Base-by-base conservation (phyloP, 1,140 invertebrate species). In the Drosophila lacertosa region DNA sequence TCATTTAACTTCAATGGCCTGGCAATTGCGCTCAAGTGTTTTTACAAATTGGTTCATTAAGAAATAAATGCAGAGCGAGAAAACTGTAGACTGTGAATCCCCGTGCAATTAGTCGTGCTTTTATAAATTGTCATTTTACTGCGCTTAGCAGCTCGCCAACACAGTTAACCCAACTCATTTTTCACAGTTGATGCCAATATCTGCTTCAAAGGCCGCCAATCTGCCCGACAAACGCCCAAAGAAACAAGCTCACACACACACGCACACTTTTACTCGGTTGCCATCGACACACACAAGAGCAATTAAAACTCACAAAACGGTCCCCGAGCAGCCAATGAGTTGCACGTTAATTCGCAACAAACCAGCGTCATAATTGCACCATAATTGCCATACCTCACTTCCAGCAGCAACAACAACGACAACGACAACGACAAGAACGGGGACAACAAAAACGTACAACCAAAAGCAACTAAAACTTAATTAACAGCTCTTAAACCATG, bases 1-100 rank as follows among this genome's bases (percentile, higher is more conserved):
- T 86, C 81, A 86, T 84, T 84, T 86, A 86, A 84, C 81, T 86
- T 77, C 75, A 84, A 86, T 86, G 64, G 77, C 45, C 63, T 62
- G 77, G 64, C 84, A 84, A 84, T 86, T 86, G 73, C 45, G 65
- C 47, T 74, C 59, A 65, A 84, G 77, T 77, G 81, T 54, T 65
- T 77, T 81, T 70, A 55, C 64, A 70, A 86, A 81, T 74, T 86
- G 72, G 15, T 75, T 84, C 81, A 77, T 86, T 86, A 81, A 59
- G 62, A 29, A 29, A 29, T 29, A 29, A 29, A 29, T 7, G 6
- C 42, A 42, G 32, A 45, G 44, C 45, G 40, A 45, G 24, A 39
- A 53, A 44, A 66, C 37, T 60, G 62, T 15, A 13, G 33, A 20
- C 15, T 40, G 29, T 47, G 32, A 20, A 51, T 73, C 42, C 32